Percentiles rank a stretch among this genome's conserved stretches.
These are phyloP conservation scores for Ladona fulva DNA, from an alignment of 1,140 invertebrate genomes.

Conservation along the genomic window DNA sequence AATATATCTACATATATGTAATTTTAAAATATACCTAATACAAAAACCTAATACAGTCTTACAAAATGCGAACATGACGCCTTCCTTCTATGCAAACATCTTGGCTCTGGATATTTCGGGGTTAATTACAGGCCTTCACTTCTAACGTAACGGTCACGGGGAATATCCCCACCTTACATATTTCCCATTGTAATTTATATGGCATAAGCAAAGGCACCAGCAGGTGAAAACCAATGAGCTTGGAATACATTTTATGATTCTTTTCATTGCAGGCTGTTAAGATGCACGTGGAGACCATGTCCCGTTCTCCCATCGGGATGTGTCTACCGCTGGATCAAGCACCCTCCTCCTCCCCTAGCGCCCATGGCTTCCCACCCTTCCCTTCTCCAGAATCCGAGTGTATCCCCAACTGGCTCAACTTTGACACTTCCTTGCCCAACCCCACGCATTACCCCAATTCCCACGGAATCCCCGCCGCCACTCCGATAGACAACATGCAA, in stretches of 20 bases:
- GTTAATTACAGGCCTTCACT: background rate
- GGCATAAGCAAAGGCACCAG: background rate
- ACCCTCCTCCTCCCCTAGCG: background rate
- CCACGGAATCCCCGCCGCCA: background rate
- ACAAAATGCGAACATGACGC: too few relatives aligned
- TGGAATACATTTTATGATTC: background rate
- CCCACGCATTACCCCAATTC: background rate
- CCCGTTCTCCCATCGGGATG: background rate
- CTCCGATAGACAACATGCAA: background rate
- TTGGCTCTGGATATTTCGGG: too few relatives aligned
- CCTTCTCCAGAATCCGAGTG: background rate
- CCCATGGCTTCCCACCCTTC: background rate
- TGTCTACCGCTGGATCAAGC: background rate
- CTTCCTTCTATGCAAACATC: too few relatives aligned
- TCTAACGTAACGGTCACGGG: background rate
- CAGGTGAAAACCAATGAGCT: background rate
- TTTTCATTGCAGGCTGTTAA: background rate
- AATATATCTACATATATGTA: too few relatives aligned
- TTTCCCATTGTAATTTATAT: background rate
- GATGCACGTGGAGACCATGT: conserved; percentile 2
- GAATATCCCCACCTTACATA: background rate
- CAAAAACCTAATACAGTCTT: too few relatives aligned
- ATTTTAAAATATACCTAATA: too few relatives aligned
- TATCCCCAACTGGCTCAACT: background rate
- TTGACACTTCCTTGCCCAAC: background rate